Evolutionary conservation across 2,888 invertebrate genomes (phyloP), one percentile per base, ranked within the genome.

Genomic region (Sisyra terminalis): DNA sequence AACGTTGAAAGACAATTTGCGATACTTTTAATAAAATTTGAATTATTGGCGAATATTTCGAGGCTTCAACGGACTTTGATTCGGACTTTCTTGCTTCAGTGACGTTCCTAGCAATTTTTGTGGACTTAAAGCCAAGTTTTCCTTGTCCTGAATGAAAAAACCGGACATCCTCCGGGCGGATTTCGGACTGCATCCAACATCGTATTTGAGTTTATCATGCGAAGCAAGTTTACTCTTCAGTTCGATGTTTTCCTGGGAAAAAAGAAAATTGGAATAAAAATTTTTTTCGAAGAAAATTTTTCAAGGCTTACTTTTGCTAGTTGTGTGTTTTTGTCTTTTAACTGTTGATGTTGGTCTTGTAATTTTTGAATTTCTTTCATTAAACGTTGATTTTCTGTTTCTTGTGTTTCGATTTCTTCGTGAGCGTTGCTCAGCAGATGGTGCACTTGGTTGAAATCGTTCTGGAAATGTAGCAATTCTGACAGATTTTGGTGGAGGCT

Each of bases 21-120:
- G n/a, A n/a, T n/a, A n/a, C n/a, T n/a, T n/a, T n/a, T n/a, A 24
- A 3, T 7, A 24, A 7, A 24, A 24, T 3, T 5, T 24, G 24
- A 7, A 35, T 14, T 35, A 35, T 15, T 35, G 35, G 13, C 35
- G 35, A 35, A 35, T 18, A 50, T 69, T 69, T 45, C 64, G 57
- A 49, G 64, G 64, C 48, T 60, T 60, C 38, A 69, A 53, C 3
- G 67, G 67, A 29, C 51, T 51, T 2, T 57, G 55, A 6, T 42
- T 44, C 10, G 38, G 14, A 39, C 43, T 45, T 24, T 57, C 57
- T 7, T 24, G 24, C 7, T 24, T 24, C 24, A 52, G 53, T 15
- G 51, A 51, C 8, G 51, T 50, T 42, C 56, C 61, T 4, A 61
- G 44, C 16, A 61, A 54, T 39, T 59, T 54, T 35, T 56, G 59